Evolutionary conservation across 2,113 vertebrate species (phyloP).

Genomic region (Apodemus sylvaticus): DNA sequence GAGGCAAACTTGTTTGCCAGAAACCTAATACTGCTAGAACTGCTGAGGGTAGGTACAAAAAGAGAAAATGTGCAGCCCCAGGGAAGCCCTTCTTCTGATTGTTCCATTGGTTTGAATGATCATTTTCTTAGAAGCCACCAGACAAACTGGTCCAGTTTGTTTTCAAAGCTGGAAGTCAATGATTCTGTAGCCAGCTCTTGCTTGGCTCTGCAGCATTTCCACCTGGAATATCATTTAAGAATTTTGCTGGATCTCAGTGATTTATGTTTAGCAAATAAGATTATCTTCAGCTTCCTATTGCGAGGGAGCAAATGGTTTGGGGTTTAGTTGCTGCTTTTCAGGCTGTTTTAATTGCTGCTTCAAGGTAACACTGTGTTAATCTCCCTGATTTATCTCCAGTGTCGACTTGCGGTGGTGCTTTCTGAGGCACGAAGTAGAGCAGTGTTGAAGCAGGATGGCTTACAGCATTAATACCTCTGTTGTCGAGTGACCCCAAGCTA

Average conservation of each 20-base stretch:
- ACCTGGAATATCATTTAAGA: constrained; percentile 56
- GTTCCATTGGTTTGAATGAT: constrained; percentile 53
- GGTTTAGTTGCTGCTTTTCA: constrained; percentile 66
- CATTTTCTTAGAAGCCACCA: constrained; percentile 76
- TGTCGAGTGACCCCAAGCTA: not conserved
- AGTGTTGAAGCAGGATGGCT: not conserved
- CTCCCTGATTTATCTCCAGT: constrained; percentile 36
- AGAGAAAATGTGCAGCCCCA: not conserved
- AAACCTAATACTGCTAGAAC: constrained; percentile 17
- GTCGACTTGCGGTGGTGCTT: not conserved
- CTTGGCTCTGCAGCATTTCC: constrained; percentile 8
- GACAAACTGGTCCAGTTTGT: constrained; percentile 79
- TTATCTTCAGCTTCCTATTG: constrained; percentile 69
- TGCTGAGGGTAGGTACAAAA: not conserved
- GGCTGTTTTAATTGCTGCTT: constrained; percentile 69
- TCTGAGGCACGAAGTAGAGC: constrained; percentile 22
- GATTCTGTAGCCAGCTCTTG: constrained; percentile 54
- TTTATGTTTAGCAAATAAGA: constrained; percentile 69
- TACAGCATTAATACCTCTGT: not conserved
- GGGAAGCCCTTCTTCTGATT: constrained; percentile 64
- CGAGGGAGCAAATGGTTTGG: constrained; percentile 53
- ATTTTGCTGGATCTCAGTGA: constrained; percentile 48
- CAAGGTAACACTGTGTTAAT: constrained; percentile 63
- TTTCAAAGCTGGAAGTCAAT: constrained; percentile 68
- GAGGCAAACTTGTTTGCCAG: constrained; percentile 32